Evolutionary conservation across 53 echinoderm and acorn worm genomes (phyloP).

Genomic region (Pentamera pediparva): DNA sequence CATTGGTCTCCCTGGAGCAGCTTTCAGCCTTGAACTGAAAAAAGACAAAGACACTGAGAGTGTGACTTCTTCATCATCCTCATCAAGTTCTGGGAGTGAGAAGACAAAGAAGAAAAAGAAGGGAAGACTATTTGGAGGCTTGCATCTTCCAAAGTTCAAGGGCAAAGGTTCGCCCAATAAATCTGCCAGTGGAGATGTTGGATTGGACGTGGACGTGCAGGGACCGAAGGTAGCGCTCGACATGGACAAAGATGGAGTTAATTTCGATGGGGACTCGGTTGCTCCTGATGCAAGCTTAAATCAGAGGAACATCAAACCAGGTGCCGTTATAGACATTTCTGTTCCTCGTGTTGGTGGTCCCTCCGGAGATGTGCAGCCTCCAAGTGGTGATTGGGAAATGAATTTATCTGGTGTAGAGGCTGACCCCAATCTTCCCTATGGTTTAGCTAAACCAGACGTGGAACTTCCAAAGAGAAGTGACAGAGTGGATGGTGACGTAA

Average conservation of each 20-base stretch:
- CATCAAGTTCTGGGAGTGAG: constrained; percentile 10
- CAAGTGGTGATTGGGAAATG: too few relatives aligned
- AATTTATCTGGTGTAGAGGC: too few relatives aligned
- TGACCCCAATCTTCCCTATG: too few relatives aligned
- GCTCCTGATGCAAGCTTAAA: background rate
- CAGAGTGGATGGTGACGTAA: background rate
- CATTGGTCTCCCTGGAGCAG: constrained; percentile 17
- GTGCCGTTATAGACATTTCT: background rate
- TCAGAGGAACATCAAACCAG: background rate
- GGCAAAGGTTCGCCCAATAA: constrained; percentile 6
- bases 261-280: background rate
- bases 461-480: too few relatives aligned
- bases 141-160: constrained; percentile 11
- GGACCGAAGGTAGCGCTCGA: background rate
- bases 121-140: background rate
- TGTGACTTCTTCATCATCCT: constrained; percentile 15
- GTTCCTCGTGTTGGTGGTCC: background rate
- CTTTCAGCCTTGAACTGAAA: background rate
- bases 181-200: background rate
- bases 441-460: too few relatives aligned
- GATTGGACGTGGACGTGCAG: background rate
- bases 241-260: background rate
- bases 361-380: too few relatives aligned
- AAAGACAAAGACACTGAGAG: background rate
- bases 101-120: constrained; percentile 38